Conservation (phyloP, 2,113 vertebrate genomes). For the Coreoperca whiteheadi region DNA sequence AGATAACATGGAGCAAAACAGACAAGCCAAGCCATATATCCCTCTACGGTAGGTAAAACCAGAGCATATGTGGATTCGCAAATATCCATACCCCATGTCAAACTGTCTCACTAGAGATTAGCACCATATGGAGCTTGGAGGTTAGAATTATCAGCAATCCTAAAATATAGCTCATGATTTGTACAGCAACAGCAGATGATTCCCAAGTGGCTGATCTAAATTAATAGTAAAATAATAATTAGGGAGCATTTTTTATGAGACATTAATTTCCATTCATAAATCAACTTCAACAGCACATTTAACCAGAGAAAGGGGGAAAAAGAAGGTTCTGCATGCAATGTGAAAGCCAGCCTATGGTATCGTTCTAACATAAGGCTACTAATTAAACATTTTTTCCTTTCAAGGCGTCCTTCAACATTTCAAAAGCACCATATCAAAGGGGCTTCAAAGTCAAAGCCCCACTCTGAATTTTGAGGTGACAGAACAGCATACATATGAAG, state of each 20-base stretch:
- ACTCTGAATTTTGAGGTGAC: conserved; percentile 72
- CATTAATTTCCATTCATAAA: conserved; percentile 74
- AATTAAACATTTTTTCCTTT: conserved; percentile 81
- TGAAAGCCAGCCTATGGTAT: conserved; percentile 57
- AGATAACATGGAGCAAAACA: conserved; percentile 56
- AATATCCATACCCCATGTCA: conserved; percentile 48
- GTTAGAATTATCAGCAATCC: conserved; percentile 58
- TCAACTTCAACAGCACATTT: conserved; percentile 75
- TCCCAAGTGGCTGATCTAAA: conserved; percentile 69
- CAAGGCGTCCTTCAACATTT: conserved; percentile 81
- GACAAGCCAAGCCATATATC: conserved; percentile 42
- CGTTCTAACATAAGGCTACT: conserved; percentile 66
- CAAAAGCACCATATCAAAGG: conserved; percentile 80
- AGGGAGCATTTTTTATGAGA: conserved; percentile 69
- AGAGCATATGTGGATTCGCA: conserved; percentile 41
- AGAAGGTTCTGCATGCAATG: conserved; percentile 28
- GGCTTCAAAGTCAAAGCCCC: conserved; percentile 76
- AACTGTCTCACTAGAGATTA: conserved; percentile 59
- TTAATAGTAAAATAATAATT: conserved; percentile 76
- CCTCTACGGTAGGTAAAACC: conserved; percentile 35
- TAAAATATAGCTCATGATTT: conserved; percentile 65
- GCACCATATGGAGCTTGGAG: conserved; percentile 39
- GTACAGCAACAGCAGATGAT: conserved; percentile 45
- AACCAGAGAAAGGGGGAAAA: conserved; percentile 65
- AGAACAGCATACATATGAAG: conserved; percentile 64